Evolutionary conservation across 2,797 vertebrate genomes (phyloP).

Genomic region (Gallirallus australis): DNA sequence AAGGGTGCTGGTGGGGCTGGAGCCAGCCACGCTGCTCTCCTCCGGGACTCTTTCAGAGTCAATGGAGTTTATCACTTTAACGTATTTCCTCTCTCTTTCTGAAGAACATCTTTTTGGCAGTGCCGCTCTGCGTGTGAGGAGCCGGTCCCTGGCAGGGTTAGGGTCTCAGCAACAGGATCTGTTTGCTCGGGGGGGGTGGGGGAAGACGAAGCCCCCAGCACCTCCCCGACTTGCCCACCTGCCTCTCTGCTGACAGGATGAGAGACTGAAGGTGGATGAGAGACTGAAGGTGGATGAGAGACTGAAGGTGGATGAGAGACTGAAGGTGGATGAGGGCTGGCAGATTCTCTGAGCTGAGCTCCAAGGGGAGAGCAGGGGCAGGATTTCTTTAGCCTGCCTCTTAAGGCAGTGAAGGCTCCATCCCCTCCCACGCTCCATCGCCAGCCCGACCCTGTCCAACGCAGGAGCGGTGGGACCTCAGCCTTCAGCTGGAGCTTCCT

Average conservation of each 20-base stretch:
- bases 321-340: conserved; percentile 3
- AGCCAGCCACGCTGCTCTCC: neutral
- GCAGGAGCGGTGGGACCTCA: conserved; percentile 5
- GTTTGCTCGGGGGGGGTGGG: neutral
- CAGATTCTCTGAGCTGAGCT: neutral
- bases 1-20: neutral
- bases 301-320: neutral
- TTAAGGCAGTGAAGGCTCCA: conserved; percentile 62
- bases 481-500: conserved; percentile 4
- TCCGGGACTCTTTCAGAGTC: neutral
- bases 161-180: neutral
- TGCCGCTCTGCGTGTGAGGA: neutral
- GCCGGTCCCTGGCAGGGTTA: neutral
- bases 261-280: neutral
- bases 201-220: neutral
- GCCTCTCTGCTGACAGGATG: neutral
- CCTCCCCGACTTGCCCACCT: neutral
- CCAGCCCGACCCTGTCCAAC: neutral
- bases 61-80: conserved; percentile 38
- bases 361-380: neutral
- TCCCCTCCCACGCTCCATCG: conserved; percentile 29
- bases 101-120: neutral
- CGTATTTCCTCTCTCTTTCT: conserved; percentile 10
- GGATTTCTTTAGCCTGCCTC: conserved; percentile 50
- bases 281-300: conserved; percentile 9